Conservation (phyloP, 2,113 vertebrate genomes). For the Xenus cinereus region DNA sequence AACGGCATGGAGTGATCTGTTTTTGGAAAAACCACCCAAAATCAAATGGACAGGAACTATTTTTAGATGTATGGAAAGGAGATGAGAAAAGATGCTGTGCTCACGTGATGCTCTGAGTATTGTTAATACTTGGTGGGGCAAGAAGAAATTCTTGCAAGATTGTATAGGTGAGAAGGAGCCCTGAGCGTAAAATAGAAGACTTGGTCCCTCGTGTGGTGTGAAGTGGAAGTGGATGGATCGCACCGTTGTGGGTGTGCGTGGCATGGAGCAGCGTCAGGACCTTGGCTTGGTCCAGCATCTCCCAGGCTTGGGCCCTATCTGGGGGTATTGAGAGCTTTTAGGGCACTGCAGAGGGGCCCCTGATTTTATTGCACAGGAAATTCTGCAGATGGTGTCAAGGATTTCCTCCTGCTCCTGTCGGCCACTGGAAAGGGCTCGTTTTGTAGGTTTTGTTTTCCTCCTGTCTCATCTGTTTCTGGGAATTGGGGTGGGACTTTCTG, state of each 20-base stretch:
- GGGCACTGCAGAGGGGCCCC: accelerated
- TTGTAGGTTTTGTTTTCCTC: background rate
- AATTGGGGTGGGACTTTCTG: background rate
- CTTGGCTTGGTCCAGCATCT: accelerated
- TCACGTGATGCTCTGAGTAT: background rate
- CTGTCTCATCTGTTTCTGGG: background rate
- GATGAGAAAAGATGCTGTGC: background rate
- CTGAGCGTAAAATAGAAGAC: background rate
- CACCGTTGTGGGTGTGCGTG: accelerated
- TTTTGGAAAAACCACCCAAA: background rate
- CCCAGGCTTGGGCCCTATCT: no score
- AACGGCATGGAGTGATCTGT: background rate
- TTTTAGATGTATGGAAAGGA: background rate
- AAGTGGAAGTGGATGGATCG: background rate
- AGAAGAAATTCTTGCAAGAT: background rate
- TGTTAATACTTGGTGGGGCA: background rate
- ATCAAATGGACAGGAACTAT: accelerated
- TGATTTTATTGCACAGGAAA: background rate
- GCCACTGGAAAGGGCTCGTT: no score
- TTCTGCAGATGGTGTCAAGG: background rate
- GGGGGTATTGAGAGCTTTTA: accelerated
- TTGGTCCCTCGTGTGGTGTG: background rate
- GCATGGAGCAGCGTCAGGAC: background rate
- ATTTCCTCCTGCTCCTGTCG: accelerated
- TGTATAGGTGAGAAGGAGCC: background rate